phyloP scores from a whole-genome alignment of 2,888 invertebrate genomes.

The Zonitis immaculata region DNA sequence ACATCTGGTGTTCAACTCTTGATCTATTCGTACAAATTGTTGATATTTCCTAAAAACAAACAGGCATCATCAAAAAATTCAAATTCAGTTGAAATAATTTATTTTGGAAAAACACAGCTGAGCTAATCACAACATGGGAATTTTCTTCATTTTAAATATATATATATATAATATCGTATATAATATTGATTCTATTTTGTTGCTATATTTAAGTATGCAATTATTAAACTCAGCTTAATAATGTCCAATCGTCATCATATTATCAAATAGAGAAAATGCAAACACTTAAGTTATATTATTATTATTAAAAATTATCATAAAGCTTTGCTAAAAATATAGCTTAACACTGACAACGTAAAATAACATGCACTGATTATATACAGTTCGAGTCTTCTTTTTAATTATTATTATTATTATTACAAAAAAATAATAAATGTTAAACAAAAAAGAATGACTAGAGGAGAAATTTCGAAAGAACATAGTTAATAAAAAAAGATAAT shows the following conservation, averaged over 20 bases:
- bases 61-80: too few relatives aligned
- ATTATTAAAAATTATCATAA: not conserved
- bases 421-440: not conserved
- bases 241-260: not conserved
- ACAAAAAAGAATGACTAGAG: constrained; percentile 1
- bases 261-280: not conserved
- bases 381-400: not conserved
- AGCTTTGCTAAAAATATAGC: constrained; percentile 7
- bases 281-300: not conserved
- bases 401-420: too few relatives aligned
- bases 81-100: not conserved
- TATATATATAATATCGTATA: too few relatives aligned
- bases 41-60: too few relatives aligned
- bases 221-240: not conserved
- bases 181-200: not conserved
- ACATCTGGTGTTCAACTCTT: too few relatives aligned
- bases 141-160: not conserved
- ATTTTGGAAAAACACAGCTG: not conserved
- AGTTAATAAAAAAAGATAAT: not conserved
- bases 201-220: not conserved
- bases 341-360: not conserved
- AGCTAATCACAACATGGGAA: not conserved
- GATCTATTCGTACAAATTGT: too few relatives aligned
- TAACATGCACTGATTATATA: not conserved
- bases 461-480: not conserved